Percentiles rank a stretch among this genome's conserved stretches.
These are phyloP conservation scores for Sesamia nonagrioides DNA, from an alignment of 1,140 invertebrate species.

Conservation along the genomic window DNA sequence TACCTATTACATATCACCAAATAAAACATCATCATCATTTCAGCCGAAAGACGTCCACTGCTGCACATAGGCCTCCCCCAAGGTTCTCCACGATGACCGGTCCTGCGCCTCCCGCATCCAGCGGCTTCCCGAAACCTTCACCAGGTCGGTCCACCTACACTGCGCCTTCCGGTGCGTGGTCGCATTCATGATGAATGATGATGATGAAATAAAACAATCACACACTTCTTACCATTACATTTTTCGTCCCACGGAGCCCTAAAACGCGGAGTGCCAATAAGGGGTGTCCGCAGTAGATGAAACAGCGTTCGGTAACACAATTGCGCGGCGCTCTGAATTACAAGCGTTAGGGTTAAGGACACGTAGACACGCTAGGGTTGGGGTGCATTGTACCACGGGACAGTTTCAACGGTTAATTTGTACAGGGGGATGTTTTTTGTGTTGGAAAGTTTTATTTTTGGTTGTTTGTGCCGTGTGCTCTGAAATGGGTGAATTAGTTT, in stretches of 20 bases:
- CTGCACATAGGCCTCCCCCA: too few species aligned
- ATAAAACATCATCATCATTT: too few species aligned
- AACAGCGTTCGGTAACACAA: constrained; percentile 55
- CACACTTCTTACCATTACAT: background rate
- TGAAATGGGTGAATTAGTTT: background rate
- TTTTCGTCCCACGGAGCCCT: constrained; percentile 7
- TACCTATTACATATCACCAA: too few species aligned
- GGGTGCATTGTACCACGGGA: constrained; percentile 9
- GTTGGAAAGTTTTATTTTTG: background rate
- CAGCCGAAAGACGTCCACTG: too few species aligned
- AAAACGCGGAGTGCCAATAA: constrained; percentile 52
- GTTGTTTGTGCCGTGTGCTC: background rate
- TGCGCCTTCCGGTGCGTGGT: too few species aligned
- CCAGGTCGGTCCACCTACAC: too few species aligned
- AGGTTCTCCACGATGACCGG: too few species aligned
- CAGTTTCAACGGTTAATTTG: constrained; percentile 7
- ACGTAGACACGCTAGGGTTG: constrained; percentile 49
- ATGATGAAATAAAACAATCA: too few species aligned
- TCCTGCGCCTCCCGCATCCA: too few species aligned
- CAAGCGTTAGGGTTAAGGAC: constrained; percentile 63
- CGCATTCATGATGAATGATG: too few species aligned
- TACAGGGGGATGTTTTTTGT: background rate
- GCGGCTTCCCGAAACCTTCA: too few species aligned
- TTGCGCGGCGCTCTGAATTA: constrained; percentile 59
- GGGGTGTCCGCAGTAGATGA: constrained; percentile 49